Evolutionary conservation across 2,797 vertebrate genomes (phyloP).

Genomic region (Bradypodion ventrale): DNA sequence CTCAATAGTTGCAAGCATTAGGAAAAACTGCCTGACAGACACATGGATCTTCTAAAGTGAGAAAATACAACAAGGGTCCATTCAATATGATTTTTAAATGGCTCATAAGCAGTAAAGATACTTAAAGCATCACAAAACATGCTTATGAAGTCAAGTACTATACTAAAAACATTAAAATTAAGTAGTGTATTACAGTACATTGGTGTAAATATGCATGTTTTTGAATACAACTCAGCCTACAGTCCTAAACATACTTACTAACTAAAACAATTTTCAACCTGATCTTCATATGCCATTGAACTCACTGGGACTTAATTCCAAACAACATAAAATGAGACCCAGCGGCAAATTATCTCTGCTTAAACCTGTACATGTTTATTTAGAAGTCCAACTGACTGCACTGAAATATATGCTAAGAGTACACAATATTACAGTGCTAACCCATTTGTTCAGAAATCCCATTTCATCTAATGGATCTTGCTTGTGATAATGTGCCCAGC

Average conservation of each 20-base stretch:
- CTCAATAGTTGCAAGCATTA: neutral
- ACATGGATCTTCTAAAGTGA: neutral
- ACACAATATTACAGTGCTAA: neutral
- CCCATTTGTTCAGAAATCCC: neutral
- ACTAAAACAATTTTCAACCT: neutral
- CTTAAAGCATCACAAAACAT: neutral
- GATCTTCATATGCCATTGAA: neutral
- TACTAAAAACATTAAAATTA: neutral
- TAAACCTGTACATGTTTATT: neutral
- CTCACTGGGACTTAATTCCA: neutral
- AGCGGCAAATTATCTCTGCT: neutral
- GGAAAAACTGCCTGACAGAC: neutral
- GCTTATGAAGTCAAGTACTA: neutral
- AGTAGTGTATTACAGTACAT: no score
- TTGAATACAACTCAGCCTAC: neutral
- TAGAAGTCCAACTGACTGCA: neutral
- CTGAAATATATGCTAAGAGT: neutral
- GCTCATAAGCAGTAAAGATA: no score
- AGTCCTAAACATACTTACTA: neutral
- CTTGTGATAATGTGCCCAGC: neutral
- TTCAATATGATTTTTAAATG: neutral
- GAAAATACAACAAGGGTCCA: neutral
- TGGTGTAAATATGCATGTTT: no score
- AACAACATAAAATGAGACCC: neutral
- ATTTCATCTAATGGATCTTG: neutral